Evolutionary conservation across 2,113 vertebrate species (phyloP).

Genomic region (Etheostoma cragini): DNA sequence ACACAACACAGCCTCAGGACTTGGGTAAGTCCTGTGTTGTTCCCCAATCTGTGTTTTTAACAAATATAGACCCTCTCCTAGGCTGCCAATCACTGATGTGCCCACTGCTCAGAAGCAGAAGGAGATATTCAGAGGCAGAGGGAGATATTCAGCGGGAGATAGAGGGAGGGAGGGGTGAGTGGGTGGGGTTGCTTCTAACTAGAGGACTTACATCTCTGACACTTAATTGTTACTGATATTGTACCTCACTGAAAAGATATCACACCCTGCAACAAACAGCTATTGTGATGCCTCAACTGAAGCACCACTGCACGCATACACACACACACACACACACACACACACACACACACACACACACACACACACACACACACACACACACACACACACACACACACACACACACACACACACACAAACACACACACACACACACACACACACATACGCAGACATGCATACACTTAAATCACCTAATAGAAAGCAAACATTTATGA

Average conservation of each 20-base stretch:
- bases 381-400: background rate
- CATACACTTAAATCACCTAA: slow-evolving; percentile 59
- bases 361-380: slow-evolving; percentile 12
- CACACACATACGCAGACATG: slow-evolving; percentile 4
- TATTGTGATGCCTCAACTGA: background rate
- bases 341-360: slow-evolving; percentile 9
- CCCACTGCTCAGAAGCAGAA: slow-evolving; percentile 14
- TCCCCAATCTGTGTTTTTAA: slow-evolving; percentile 54
- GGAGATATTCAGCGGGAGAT: slow-evolving; percentile 10
- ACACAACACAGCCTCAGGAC: slow-evolving; percentile 41
- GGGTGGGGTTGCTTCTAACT: slow-evolving; percentile 14
- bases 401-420: slow-evolving; percentile 21
- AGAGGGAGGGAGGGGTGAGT: background rate
- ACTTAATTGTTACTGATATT: slow-evolving; percentile 21
- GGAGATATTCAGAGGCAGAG: slow-evolving; percentile 2
- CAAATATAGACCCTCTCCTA: slow-evolving; percentile 32
- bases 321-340: slow-evolving; percentile 13
- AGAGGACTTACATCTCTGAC: slow-evolving; percentile 49
- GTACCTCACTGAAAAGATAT: slow-evolving; percentile 39
- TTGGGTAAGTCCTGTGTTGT: slow-evolving; percentile 50
- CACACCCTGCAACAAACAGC: slow-evolving; percentile 25
- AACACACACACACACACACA: background rate
- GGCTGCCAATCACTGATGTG: slow-evolving; percentile 49
- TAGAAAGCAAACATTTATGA: slow-evolving; percentile 73
- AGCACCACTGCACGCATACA: slow-evolving; percentile 3